Percentiles rank a stretch among this genome's conserved stretches.
Evolutionary conservation across 2,113 vertebrate species (phyloP).

Genomic region (Centropristis striata): DNA sequence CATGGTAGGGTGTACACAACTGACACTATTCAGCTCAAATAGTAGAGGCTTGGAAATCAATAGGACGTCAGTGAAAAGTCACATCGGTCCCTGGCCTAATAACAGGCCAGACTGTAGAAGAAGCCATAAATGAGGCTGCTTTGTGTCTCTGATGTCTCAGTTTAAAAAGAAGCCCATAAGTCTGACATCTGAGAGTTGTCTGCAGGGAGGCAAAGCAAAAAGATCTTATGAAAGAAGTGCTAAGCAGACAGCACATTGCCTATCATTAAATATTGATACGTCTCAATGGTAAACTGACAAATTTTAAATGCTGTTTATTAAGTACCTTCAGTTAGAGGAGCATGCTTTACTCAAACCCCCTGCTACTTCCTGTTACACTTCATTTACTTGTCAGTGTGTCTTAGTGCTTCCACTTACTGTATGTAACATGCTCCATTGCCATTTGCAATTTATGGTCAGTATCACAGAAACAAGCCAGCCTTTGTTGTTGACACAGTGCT

Average conservation of each 20-base stretch:
- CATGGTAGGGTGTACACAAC: slow-evolving; percentile 5
- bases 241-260: slow-evolving; percentile 18
- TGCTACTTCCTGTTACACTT: slow-evolving; percentile 30
- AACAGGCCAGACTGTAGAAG: slow-evolving; percentile 5
- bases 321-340: slow-evolving; percentile 32
- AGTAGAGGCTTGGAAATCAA: slow-evolving; percentile 35
- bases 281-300: slow-evolving; percentile 50
- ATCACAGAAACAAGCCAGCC: neutral
- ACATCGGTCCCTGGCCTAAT: neutral
- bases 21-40: slow-evolving; percentile 5
- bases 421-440: slow-evolving; percentile 17
- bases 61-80: slow-evolving; percentile 20
- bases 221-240: slow-evolving; percentile 29
- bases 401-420: neutral
- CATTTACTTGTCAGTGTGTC: slow-evolving; percentile 33
- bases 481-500: slow-evolving; percentile 13
- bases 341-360: slow-evolving; percentile 30
- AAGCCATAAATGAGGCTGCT: neutral
- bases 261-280: slow-evolving; percentile 54
- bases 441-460: slow-evolving; percentile 21
- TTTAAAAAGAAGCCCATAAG: slow-evolving; percentile 14
- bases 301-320: slow-evolving; percentile 62
- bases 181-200: slow-evolving; percentile 12
- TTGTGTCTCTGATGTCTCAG: neutral
- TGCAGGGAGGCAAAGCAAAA: slow-evolving; percentile 1